phyloP scores from a whole-genome alignment of 2,888 invertebrate genomes.

The Sipunculus nudus region DNA sequence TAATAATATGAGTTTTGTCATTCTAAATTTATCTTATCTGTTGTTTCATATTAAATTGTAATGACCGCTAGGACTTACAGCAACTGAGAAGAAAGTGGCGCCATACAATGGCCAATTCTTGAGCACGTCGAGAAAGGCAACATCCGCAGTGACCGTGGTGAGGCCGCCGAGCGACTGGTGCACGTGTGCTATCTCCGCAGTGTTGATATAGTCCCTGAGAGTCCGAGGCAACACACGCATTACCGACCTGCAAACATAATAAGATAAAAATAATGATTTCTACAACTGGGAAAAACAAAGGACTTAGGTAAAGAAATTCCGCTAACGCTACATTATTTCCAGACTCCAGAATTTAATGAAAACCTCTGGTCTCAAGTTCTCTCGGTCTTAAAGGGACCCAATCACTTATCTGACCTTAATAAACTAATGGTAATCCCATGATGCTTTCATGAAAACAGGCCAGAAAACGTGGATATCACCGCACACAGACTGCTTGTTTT shows the following conservation, averaged over 20 bases:
- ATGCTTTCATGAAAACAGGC: too few species aligned
- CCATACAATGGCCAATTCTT: conserved; percentile 92
- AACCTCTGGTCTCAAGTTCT: too few species aligned
- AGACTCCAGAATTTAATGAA: too few species aligned
- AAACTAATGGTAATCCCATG: too few species aligned
- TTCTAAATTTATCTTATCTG: too few species aligned
- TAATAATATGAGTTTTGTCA: too few species aligned
- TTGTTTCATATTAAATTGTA: too few species aligned
- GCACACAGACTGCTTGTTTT: too few species aligned
- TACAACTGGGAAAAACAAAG: background rate
- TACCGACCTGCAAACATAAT: conserved; percentile 52
- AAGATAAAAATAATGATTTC: background rate
- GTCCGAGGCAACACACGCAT: conserved; percentile 79
- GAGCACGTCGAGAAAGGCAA: conserved; percentile 90
- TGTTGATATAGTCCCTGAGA: conserved; percentile 80
- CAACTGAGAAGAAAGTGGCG: conserved; percentile 93
- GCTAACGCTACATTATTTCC: background rate
- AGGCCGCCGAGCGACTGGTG: conserved; percentile 91
- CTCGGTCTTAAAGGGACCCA: too few species aligned
- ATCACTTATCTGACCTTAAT: too few species aligned
- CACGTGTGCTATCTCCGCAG: conserved; percentile 84
- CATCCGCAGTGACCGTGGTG: conserved; percentile 86
- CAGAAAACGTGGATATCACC: too few species aligned
- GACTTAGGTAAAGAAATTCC: background rate
- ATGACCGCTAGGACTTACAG: conserved; percentile 77